Base-by-base conservation (phyloP, 1,140 invertebrate genomes). In the Cardiocondyla obscurior region DNA sequence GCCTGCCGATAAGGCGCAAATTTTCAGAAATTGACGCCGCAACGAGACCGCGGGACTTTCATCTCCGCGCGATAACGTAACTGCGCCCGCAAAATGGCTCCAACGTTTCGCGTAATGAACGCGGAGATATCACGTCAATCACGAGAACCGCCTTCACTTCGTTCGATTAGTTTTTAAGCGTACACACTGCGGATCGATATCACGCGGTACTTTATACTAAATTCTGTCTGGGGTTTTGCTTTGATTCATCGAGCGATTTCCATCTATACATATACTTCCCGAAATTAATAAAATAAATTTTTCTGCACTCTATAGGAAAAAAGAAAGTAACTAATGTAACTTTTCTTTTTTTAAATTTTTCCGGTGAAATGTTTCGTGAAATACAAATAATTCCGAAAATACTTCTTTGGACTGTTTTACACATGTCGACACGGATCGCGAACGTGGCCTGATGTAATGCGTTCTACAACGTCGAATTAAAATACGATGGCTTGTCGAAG, bases 1-100 rank as follows among this genome's bases (percentile, higher is more conserved):
- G 85, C 69, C 36, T 33, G 2, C 53, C 19, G 85, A 87, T 86
- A 86, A 87, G 69, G 70, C 19, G 60, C 55, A 33, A 86, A 86
- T 86, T 70, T 86, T 57, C 67, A 65, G 7, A 42, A 77, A 86
- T 83, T 64, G 62, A 62, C 53, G 19, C 36, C 44, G 51, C 51
- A 30, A n/a, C n/a, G n/a, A 82, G n/a, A 67, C 25, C 51, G 22
- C 33, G 46, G 51, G 0, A n/a, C n/a, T 42, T 25, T n/a, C n/a
- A n/a, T n/a, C n/a, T 28, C 25, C 39, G 33, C 4, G 42, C 64
- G 64, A 83, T 58, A 46, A 74, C 6, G 53, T 39, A 46, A 76
- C 14, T 49, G 36, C 19, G 30, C 19, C 8, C n/a, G 46, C 25
- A 12, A 33, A 14, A 62, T 64, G 39, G 3, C 19, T 6, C 28